Conservation (phyloP, 1,140 invertebrate genomes). For the Asobara japonica region DNA sequence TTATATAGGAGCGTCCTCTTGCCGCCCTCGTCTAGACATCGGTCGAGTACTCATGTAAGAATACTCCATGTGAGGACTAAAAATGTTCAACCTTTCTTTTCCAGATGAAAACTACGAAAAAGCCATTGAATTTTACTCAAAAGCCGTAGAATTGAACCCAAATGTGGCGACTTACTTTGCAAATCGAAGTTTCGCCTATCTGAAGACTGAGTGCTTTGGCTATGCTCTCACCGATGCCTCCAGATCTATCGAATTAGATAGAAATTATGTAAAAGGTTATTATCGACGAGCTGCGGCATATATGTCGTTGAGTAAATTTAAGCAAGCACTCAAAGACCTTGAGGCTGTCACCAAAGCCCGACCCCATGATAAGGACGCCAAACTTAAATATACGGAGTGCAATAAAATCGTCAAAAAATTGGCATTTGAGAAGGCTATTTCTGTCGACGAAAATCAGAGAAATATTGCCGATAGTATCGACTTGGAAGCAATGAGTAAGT, state of each 20-base stretch:
- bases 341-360: slow-evolving; percentile 91
- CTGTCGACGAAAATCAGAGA: slow-evolving; percentile 88
- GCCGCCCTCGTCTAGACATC: no score
- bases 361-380: slow-evolving; percentile 95
- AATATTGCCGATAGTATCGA: slow-evolving; percentile 88
- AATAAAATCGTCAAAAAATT: slow-evolving; percentile 94
- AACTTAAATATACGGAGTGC: slow-evolving; percentile 93
- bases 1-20: background rate
- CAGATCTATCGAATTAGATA: slow-evolving; percentile 90
- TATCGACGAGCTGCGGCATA: slow-evolving; percentile 95
- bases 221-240: slow-evolving; percentile 92
- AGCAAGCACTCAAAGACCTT: slow-evolving; percentile 95
- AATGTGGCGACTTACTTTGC: slow-evolving; percentile 86
- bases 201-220: slow-evolving; percentile 93
- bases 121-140: slow-evolving; percentile 90
- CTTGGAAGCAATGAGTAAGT: slow-evolving; percentile 89
- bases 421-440: slow-evolving; percentile 97
- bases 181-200: slow-evolving; percentile 95
- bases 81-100: slow-evolving; percentile 49
- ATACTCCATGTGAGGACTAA: background rate
- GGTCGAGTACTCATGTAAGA: background rate
- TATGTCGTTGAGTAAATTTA: slow-evolving; percentile 98
- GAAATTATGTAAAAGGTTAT: slow-evolving; percentile 91
- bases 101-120: slow-evolving; percentile 90
- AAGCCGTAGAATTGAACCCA: slow-evolving; percentile 90